Evolutionary conservation across 2,797 vertebrate genomes (phyloP).

Genomic region (Halcyon leucocephala): DNA sequence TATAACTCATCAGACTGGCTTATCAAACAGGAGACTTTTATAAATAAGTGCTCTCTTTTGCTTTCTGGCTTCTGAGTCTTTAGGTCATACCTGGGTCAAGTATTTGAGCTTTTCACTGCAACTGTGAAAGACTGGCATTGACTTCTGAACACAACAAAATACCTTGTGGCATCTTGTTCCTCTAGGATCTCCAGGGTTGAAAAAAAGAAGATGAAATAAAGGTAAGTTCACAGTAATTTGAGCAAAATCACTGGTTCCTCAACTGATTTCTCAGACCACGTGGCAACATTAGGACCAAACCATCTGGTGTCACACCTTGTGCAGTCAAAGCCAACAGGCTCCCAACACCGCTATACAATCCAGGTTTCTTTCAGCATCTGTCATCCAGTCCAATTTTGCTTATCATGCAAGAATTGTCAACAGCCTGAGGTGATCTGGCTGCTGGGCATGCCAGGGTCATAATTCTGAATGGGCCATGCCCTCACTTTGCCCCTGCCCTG

Average conservation of each 20-base stretch:
- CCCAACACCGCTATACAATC: neutral
- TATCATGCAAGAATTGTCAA: neutral
- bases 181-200: neutral
- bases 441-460: neutral
- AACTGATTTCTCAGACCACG: neutral
- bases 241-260: neutral
- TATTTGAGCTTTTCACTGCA: neutral
- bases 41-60: neutral
- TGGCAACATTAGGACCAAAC: neutral
- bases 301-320: neutral
- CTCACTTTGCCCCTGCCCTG: neutral
- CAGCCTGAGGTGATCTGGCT: neutral
- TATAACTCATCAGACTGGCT: neutral
- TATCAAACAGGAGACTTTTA: neutral
- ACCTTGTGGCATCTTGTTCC: neutral
- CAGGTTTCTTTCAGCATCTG: neutral
- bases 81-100: neutral
- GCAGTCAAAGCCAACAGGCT: neutral
- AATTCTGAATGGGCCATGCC: neutral
- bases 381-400: neutral
- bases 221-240: neutral
- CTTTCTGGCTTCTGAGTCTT: neutral
- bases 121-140: neutral
- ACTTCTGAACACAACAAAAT: neutral
- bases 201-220: neutral